Evolutionary conservation across 92 coral and sea anemone species (phyloP), one percentile per base, ranked within the genome.

Genomic region (Galaxea fascicularis): DNA sequence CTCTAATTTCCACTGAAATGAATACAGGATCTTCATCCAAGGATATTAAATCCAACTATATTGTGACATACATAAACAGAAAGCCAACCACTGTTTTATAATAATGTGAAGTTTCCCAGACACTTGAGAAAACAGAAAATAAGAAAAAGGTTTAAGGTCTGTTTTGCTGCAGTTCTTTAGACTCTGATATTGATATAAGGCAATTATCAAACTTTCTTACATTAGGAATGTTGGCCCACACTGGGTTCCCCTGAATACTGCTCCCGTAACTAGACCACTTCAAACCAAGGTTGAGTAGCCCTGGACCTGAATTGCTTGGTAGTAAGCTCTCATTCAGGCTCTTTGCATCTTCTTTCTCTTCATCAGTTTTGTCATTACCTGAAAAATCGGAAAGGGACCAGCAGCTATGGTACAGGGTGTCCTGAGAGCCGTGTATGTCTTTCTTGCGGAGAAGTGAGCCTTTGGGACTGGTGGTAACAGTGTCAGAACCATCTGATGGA

Each of bases 371-470:
- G n/a, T 83, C 88, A 14, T 73, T 83, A 22, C 59, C 89, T 44
- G 85, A 84, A 27, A 89, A 92, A 68, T 95, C 97, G 4, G 98
- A 87, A 70, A 96, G 71, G 12, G 99, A 97, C 98, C 98, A 95
- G 81, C 98, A 95, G 86, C 99, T 97, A 88, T 95, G 94, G 69
- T 97, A 97, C 12, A 97, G 89, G 8, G 98, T 97, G 90, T 97
- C 99, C 87, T 94, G 98, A 3, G 99, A 97, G 20, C 95, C 95
- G 46, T 85, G 88, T 30, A 72, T 87, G 70, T 95, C 95, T 64
- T 90, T 88, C 71, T 81, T 77, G 25, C 89, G 90, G 21, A 76
- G 77, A 62, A 62, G 70, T 2, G 92, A 57, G 35, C 81, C 78
- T 39, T 92, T 92, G 3, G 71, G 28, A 30, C 82, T 45, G 47